Conservation (phyloP, 2,888 invertebrate species). For the Podotricha telesiphe region DNA sequence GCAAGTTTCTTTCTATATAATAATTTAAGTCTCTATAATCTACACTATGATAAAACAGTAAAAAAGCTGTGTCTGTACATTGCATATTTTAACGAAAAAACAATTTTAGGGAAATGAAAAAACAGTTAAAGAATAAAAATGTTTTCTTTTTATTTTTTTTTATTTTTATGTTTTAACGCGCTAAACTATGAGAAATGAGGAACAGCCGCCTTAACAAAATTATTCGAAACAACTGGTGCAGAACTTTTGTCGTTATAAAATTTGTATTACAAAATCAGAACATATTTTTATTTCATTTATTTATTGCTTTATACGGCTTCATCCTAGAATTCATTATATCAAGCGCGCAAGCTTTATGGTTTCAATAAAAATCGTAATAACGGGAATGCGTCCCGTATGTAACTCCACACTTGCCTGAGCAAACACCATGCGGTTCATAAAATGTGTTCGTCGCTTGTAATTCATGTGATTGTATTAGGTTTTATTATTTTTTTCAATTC, state of each 20-base stretch:
- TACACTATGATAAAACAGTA: background rate
- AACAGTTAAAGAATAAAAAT: too few relatives aligned
- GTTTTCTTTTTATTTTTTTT: too few relatives aligned
- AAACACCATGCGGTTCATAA: slow-evolving; percentile 25
- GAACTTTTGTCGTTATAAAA: background rate
- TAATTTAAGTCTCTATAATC: background rate
- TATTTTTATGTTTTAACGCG: too few relatives aligned
- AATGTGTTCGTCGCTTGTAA: slow-evolving; percentile 15
- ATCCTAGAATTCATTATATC: slow-evolving; percentile 24
- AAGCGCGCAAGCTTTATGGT: slow-evolving; percentile 28
- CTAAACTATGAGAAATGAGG: too few relatives aligned
- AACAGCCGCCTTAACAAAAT: too few relatives aligned
- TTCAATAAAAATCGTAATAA: slow-evolving; percentile 34
- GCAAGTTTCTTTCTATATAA: background rate
- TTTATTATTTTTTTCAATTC: background rate
- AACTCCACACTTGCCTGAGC: slow-evolving; percentile 10
- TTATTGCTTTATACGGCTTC: slow-evolving; percentile 24
- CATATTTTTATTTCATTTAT: slow-evolving; percentile 22
- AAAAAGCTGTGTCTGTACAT: too few relatives aligned
- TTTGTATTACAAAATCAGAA: slow-evolving; percentile 15
- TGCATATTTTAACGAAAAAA: background rate
- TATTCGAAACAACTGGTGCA: too few relatives aligned
- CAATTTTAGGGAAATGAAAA: too few relatives aligned
- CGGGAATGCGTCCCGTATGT: slow-evolving; percentile 24
- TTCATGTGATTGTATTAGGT: slow-evolving; percentile 7